These are phyloP conservation scores for Drosophila subobscura DNA, from an alignment of 1,140 invertebrate genomes.

Conservation along the genomic window DNA sequence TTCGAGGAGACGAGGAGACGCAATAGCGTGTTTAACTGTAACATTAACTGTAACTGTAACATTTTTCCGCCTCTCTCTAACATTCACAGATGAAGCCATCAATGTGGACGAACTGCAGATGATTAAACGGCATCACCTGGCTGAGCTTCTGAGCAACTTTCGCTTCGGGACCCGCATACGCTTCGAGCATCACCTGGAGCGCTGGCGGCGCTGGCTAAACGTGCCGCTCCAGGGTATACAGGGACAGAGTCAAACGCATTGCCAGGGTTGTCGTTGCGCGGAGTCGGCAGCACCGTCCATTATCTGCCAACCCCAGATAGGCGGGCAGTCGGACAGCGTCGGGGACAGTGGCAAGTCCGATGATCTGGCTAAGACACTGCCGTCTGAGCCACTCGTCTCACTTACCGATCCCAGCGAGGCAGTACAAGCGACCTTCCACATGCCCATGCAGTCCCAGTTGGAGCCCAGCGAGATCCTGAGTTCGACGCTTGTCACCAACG, in stretches of 20 bases:
- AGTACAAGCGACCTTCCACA: too few species aligned
- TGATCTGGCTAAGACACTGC: constrained; percentile 24
- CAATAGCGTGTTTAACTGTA: too few species aligned
- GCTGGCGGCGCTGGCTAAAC: constrained; percentile 70
- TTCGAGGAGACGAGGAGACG: too few species aligned
- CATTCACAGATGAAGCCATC: constrained; percentile 63
- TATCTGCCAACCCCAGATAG: constrained; percentile 18
- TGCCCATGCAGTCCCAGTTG: too few species aligned
- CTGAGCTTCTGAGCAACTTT: constrained; percentile 60
- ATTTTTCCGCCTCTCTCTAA: neutral
- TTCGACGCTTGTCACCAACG: too few species aligned
- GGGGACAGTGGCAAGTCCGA: constrained; percentile 23
- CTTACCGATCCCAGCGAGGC: constrained; percentile 31
- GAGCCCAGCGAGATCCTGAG: too few species aligned
- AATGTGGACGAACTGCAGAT: constrained; percentile 75
- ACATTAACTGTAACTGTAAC: too few species aligned
- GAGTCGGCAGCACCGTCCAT: neutral
- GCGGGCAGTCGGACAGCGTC: neutral
- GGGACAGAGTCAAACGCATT: constrained; percentile 22
- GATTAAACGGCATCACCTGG: constrained; percentile 65
- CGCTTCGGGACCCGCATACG: constrained; percentile 67
- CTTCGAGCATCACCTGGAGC: constrained; percentile 71
- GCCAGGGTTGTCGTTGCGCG: constrained; percentile 50
- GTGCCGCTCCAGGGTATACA: constrained; percentile 46
- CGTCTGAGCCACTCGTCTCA: constrained; percentile 54